Evolutionary conservation across 2,888 invertebrate species (phyloP).

Genomic region (Steinernema scapterisci): DNA sequence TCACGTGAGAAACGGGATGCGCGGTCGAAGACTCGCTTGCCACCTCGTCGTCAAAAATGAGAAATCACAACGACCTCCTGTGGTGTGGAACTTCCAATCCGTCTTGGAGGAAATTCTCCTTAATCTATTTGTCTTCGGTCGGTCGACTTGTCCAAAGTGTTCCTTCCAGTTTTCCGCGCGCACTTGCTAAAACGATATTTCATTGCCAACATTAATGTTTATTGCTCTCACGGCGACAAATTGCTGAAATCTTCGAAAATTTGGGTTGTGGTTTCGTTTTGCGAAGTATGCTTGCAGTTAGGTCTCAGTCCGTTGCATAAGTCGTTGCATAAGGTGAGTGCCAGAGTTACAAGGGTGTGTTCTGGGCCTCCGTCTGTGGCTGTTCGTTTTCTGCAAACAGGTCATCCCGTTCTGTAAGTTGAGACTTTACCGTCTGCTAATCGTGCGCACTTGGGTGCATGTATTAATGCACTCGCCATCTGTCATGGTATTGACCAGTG

Average conservation of each 20-base stretch:
- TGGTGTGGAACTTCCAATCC: not conserved
- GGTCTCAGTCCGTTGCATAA: too few relatives aligned
- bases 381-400: too few relatives aligned
- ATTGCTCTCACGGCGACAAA: constrained; percentile 18
- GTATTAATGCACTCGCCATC: constrained; percentile 1
- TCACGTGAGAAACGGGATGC: not conserved
- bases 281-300: not conserved
- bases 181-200: not conserved
- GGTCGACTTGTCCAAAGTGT: not conserved
- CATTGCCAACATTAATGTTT: constrained; percentile 8
- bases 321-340: too few relatives aligned
- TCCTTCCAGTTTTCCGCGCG: not conserved
- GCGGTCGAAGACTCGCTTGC: not conserved
- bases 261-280: not conserved
- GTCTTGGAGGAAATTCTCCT: not conserved
- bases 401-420: not conserved
- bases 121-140: not conserved
- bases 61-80: not conserved
- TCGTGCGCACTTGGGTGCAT: not conserved
- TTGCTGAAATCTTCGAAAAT: constrained; percentile 8
- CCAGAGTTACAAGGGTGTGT: too few relatives aligned
- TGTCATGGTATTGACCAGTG: constrained; percentile 1
- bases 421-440: not conserved
- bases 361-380: too few relatives aligned
- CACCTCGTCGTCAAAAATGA: not conserved